Base-by-base conservation (phyloP, 1,140 invertebrate species). In the Ptiloglossa arizonensis region DNA sequence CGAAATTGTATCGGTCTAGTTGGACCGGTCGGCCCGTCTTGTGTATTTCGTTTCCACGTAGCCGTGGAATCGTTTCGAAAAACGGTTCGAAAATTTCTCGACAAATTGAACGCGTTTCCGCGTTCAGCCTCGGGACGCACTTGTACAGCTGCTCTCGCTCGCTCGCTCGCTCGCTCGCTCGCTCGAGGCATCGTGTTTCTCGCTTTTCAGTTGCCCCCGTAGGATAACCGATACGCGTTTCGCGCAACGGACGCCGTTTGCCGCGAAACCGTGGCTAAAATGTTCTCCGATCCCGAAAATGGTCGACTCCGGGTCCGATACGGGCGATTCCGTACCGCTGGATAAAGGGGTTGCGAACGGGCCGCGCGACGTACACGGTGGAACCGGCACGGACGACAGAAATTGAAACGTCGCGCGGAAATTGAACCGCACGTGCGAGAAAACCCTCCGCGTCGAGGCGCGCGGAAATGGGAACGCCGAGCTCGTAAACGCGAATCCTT, bases 341-440 rank as follows among this genome's bases (percentile, higher is more conserved):
- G 3, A 46, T 19, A 19, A 41, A 17, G 48, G 27, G 41, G 41
- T 6, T 32, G n/a, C n/a, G 62, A 69, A 67, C 57, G 15, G 68
- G 22, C 2, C 19, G 11, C 19, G 63, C 8, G 48, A 41, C 9
- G 57, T 35, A 46, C 17, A 41, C 27, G 56, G 35, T 24, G 44
- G 15, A 13, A 1, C 5, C 22, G 50, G 50, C 74, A 74, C n/a
- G 75, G 62, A 59, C 50, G 69, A 27, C 52, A 79, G 82, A 85
- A 83, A 85, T 83, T 85, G 82, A 83, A 85, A 83, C 82, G 82
- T 83, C 81, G 77, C 82, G 78, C 82, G 82, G 82, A 85, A 85
- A 85, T 85, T 85, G 82, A 80, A 83, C 82, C 63, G 64, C 24
- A 52, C 54, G 22, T 32, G 67, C n/a, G n/a, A n/a, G n/a, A n/a